Percentiles rank a stretch among this genome's conserved stretches.
These are phyloP conservation scores for Scelioninae gen. 1 DNA, from an alignment of 2,888 invertebrate species.

Conservation along the genomic window DNA sequence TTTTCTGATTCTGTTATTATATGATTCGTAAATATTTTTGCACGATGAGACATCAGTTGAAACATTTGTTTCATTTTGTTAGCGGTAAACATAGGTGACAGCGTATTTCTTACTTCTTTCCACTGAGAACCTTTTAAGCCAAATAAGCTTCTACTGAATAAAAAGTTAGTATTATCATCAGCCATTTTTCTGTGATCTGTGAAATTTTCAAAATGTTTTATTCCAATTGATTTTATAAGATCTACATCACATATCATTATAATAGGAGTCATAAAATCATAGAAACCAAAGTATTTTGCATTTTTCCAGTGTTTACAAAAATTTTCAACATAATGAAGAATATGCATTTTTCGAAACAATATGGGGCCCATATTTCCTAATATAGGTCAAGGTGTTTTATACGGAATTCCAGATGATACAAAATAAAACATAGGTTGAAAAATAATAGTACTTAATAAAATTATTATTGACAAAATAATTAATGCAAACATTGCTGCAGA, in stretches of 20 bases:
- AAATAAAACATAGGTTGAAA: background rate
- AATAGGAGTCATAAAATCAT: slow-evolving; percentile 73
- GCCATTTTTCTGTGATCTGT: slow-evolving; percentile 70
- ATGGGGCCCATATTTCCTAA: slow-evolving; percentile 32
- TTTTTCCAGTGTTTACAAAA: slow-evolving; percentile 58
- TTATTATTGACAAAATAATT: too few relatives aligned
- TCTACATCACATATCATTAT: slow-evolving; percentile 76
- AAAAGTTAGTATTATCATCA: slow-evolving; percentile 61
- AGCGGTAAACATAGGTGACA: slow-evolving; percentile 71
- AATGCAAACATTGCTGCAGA: background rate
- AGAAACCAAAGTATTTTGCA: slow-evolving; percentile 73
- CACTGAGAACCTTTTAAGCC: slow-evolving; percentile 83
- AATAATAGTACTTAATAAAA: background rate
- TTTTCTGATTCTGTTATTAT: background rate
- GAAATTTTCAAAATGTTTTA: slow-evolving; percentile 21
- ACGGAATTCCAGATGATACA: slow-evolving; percentile 5
- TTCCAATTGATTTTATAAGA: slow-evolving; percentile 73
- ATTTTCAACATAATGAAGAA: slow-evolving; percentile 11
- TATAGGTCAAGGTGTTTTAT: slow-evolving; percentile 12
- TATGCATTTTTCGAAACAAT: background rate
- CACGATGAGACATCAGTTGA: slow-evolving; percentile 83
- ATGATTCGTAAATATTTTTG: slow-evolving; percentile 74
- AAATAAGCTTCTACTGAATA: slow-evolving; percentile 63
- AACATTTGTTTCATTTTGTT: slow-evolving; percentile 86
- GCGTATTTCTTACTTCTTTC: slow-evolving; percentile 85